Percentiles rank a stretch among this genome's conserved stretches.
phyloP scores from a whole-genome alignment of 1,140 invertebrate species.

The Ostrea edulis region DNA sequence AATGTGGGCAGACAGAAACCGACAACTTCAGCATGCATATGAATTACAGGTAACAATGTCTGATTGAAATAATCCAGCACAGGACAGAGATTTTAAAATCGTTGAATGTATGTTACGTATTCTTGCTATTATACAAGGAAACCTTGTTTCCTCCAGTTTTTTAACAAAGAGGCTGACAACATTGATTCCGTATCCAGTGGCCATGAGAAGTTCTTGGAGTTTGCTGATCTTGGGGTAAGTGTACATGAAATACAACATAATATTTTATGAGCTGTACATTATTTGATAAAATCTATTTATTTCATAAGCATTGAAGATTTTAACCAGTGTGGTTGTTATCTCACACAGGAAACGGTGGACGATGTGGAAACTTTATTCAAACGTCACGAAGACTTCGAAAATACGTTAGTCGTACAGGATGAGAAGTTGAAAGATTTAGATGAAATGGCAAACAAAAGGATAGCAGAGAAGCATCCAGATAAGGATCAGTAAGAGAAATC shows the following conservation, averaged over 20 bases:
- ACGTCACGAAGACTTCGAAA: constrained; percentile 96
- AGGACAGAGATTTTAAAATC: neutral
- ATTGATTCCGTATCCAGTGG: constrained; percentile 96
- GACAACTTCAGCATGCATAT: constrained; percentile 97
- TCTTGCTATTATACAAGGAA: neutral
- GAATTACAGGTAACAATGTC: constrained; percentile 94
- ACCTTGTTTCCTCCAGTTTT: constrained; percentile 88
- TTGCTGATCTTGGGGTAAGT: constrained; percentile 91
- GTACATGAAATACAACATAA: neutral
- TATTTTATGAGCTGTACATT: constrained; percentile 9
- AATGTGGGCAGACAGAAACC: constrained; percentile 95
- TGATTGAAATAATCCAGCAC: neutral
- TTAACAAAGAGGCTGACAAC: constrained; percentile 97
- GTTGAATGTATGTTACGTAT: no score
- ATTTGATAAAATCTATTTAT: neutral
- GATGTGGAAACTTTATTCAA: constrained; percentile 96
- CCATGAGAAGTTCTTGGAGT: constrained; percentile 95
- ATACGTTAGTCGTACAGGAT: constrained; percentile 95
- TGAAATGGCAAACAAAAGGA: constrained; percentile 91
- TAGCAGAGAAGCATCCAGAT: constrained; percentile 92
- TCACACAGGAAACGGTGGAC: constrained; percentile 89
- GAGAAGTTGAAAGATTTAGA: constrained; percentile 92
- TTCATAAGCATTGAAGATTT: neutral
- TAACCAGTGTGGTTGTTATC: neutral
- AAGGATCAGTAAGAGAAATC: constrained; percentile 78